Evolutionary conservation across 2,888 invertebrate genomes (phyloP), one percentile per base, ranked within the genome.

Genomic region (Eupithecia subumbrata): DNA sequence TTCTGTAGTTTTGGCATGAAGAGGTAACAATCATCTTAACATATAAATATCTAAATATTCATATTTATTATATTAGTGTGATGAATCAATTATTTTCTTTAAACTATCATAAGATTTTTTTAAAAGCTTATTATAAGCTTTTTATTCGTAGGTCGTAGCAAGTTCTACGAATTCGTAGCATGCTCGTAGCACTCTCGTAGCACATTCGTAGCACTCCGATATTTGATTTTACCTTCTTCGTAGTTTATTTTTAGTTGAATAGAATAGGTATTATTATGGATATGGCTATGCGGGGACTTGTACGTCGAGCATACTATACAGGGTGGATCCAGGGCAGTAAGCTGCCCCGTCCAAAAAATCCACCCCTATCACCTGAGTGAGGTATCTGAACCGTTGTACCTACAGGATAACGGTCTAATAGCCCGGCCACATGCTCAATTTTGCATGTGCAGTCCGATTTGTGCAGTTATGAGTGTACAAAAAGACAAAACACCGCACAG

Each of bases 151-250:
- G 22, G 5, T 5, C 22, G 22, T 60, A 25, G 25, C 25, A 60
- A 12, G 14, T 60, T 40, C 66, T 67, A 67, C 66, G 40, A 67
- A 40, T 34, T 40, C 66, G 66, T 67, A 67, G 66, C 66, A 12
- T 12, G 18, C n/a, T 37, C 37, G 66, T 64, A 64, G 64, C 64
- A 2, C 11, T 18, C 16, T 37, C 64, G 64, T 40, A 66, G 66
- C 37, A 66, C 37, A 40, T 66, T 66, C 37, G 66, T 56, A 60
- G 60, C 60, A 60, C 14, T 60, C 60, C 12, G 25, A 0, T 60
- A 25, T 25, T 60, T 60, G 12, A 12, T 60, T 60, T 60, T 25
- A 60, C 22, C 22, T 56, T 60, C 22, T 25, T 60, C 25, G 60
- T 25, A 25, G 60, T 12, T 0, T 5, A 56, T 22, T 56, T 56